Evolutionary conservation across 2,797 vertebrate species (phyloP).

Genomic region (Galago senegalensis): DNA sequence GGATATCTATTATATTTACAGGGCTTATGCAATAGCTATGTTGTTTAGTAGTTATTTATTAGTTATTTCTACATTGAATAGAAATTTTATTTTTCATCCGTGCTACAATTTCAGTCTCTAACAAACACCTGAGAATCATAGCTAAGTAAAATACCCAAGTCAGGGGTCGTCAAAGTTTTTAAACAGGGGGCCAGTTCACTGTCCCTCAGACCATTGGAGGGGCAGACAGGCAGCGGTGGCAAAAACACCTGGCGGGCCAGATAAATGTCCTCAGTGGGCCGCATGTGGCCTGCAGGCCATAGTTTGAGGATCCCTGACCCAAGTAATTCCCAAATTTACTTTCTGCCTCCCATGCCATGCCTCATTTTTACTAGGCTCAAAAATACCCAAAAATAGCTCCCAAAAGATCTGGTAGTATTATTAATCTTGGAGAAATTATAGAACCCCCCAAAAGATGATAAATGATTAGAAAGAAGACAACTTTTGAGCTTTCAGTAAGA

Average conservation of each 20-base stretch:
- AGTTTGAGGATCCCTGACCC: no score
- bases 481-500: slow-evolving; percentile 53
- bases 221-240: no score
- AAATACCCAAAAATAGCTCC: neutral
- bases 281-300: no score
- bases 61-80: neutral
- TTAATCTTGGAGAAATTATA: slow-evolving; percentile 1
- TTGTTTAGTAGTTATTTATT: neutral
- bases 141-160: slow-evolving; percentile 1
- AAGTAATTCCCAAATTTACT: neutral
- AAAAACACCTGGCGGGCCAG: no score
- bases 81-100: neutral
- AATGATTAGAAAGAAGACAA: slow-evolving; percentile 38
- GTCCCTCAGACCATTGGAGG: no score
- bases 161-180: no score
- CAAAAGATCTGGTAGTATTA: neutral
- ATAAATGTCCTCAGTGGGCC: no score
- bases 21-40: neutral
- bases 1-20: neutral
- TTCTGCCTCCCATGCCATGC: neutral
- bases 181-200: no score
- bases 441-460: neutral
- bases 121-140: slow-evolving; percentile 4
- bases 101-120: neutral
- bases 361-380: neutral